Percentiles rank a stretch among this genome's conserved stretches.
phyloP scores from a whole-genome alignment of 2,888 invertebrate genomes.

The Odontocerum albicorne region DNA sequence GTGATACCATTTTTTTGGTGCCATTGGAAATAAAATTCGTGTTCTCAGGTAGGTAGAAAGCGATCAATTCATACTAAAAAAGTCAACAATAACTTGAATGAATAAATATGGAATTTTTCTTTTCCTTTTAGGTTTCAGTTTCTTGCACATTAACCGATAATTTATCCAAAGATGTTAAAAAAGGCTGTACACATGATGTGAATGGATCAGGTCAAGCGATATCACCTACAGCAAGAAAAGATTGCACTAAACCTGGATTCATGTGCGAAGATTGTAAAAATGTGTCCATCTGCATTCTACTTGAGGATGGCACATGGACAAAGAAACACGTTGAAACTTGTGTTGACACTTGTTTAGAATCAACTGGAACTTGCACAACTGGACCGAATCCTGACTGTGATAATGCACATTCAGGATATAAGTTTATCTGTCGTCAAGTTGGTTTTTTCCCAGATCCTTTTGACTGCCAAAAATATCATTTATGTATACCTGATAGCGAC shows the following conservation, averaged over 20 bases:
- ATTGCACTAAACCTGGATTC: slow-evolving; percentile 18
- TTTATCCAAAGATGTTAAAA: too few species aligned
- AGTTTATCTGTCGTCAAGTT: slow-evolving; percentile 16
- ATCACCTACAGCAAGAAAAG: too few species aligned
- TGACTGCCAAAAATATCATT: slow-evolving; percentile 24
- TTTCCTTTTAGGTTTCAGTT: too few species aligned
- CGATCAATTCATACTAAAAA: too few species aligned
- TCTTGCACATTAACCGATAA: too few species aligned
- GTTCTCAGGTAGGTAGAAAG: too few species aligned
- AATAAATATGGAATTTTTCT: too few species aligned
- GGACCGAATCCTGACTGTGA: slow-evolving; percentile 18
- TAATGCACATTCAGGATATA: background rate
- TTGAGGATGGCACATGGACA: background rate
- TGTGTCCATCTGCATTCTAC: slow-evolving; percentile 7
- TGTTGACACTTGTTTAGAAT: slow-evolving; percentile 8
- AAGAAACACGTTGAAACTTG: slow-evolving; percentile 1
- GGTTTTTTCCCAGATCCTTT: slow-evolving; percentile 27
- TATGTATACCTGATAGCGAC: slow-evolving; percentile 12
- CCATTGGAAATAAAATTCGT: too few species aligned
- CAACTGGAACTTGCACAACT: slow-evolving; percentile 6
- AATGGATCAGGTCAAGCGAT: too few species aligned
- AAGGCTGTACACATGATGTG: too few species aligned
- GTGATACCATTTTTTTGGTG: too few species aligned
- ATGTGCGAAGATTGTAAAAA: slow-evolving; percentile 17
- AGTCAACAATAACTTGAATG: too few species aligned